phyloP scores from a whole-genome alignment of 2,797 vertebrate species.

The Megalops cyprinoides region DNA sequence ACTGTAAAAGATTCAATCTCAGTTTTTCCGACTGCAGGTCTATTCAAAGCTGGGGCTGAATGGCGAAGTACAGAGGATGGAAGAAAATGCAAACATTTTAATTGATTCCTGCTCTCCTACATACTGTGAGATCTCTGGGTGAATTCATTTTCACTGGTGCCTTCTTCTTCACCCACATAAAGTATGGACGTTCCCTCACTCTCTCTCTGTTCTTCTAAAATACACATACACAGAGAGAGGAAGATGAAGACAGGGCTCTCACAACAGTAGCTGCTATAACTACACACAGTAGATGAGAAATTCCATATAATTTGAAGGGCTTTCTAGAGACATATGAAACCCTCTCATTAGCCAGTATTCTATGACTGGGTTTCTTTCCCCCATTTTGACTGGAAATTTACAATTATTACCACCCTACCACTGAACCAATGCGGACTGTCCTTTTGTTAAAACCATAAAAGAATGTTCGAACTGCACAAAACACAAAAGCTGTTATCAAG shows the following conservation, averaged over 20 bases:
- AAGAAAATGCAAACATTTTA: background rate
- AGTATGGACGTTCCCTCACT: background rate
- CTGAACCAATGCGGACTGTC: constrained; percentile 17
- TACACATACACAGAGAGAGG: background rate
- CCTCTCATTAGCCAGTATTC: background rate
- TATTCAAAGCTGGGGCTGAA: constrained; percentile 64
- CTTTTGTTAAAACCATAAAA: background rate
- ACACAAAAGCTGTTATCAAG: background rate
- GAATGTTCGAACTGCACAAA: background rate
- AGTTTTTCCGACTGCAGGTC: background rate
- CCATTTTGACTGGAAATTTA: background rate
- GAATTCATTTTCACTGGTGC: constrained; percentile 76
- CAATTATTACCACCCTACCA: constrained; percentile 7
- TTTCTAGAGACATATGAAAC: background rate
- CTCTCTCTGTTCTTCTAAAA: background rate
- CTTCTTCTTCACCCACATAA: constrained; percentile 44
- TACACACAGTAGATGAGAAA: background rate
- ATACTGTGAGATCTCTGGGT: constrained; percentile 75
- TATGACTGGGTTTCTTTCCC: constrained; percentile 5
- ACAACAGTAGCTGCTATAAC: background rate
- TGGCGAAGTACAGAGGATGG: constrained; percentile 74
- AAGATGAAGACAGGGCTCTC: constrained; percentile 10
- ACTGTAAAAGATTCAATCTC: background rate
- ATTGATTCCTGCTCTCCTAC: constrained; percentile 69
- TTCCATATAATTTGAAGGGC: background rate